Evolutionary conservation across 1,140 invertebrate genomes (phyloP).

Genomic region (Orius laevigatus): DNA sequence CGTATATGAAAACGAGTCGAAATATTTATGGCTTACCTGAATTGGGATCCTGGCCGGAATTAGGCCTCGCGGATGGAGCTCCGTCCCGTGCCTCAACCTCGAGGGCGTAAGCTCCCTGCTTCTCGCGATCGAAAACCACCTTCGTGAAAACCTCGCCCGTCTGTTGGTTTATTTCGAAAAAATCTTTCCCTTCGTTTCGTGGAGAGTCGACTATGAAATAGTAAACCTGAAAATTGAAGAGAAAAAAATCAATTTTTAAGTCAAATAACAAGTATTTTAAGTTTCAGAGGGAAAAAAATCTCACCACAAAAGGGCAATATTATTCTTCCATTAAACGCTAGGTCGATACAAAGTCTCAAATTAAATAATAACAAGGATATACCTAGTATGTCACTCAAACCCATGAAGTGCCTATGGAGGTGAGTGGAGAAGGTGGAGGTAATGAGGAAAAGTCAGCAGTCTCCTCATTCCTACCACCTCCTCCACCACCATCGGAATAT

Average conservation of each 20-base stretch:
- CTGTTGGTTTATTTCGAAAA: conserved; percentile 85
- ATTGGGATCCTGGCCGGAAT: conserved; percentile 76
- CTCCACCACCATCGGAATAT: no score
- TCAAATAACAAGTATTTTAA: no score
- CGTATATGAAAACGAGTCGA: neutral
- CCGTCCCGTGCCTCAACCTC: conserved; percentile 87
- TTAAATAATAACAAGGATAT: no score
- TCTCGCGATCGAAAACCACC: conserved; percentile 83
- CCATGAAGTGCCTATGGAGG: no score
- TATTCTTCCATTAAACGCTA: neutral
- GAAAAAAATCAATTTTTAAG: neutral
- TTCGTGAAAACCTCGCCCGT: conserved; percentile 89
- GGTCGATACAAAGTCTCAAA: no score
- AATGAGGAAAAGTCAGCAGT: no score
- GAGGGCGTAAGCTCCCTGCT: conserved; percentile 84
- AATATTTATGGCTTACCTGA: conserved; percentile 48
- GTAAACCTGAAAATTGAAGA: conserved; percentile 45
- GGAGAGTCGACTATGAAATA: conserved; percentile 81
- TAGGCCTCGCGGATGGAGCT: conserved; percentile 77
- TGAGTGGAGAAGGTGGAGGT: no score
- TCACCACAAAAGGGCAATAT: neutral
- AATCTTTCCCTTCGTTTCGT: conserved; percentile 81
- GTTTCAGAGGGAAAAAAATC: no score
- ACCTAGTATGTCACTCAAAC: no score
- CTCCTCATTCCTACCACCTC: no score